Conservation (phyloP, 2,888 invertebrate genomes). For the Nipponacmea schrenckii region DNA sequence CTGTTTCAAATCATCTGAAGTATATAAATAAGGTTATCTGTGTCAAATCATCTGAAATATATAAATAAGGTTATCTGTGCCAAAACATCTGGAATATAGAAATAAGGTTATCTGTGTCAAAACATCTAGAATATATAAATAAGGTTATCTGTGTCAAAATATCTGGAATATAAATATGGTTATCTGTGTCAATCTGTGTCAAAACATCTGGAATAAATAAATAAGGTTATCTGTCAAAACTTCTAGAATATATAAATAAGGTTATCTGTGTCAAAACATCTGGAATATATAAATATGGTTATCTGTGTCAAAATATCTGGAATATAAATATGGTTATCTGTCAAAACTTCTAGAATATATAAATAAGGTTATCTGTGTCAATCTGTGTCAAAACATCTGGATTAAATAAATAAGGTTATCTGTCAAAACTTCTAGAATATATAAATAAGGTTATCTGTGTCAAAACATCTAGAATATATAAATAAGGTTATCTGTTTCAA, state of each 20-base stretch:
- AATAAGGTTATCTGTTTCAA: conserved; percentile 22
- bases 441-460: conserved; percentile 8
- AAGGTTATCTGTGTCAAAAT: conserved; percentile 31
- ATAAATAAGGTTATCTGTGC: conserved; percentile 7
- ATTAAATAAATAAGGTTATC: conserved; percentile 19
- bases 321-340: conserved; percentile 17
- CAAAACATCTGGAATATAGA: conserved; percentile 48
- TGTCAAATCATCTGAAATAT: conserved; percentile 45
- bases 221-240: background rate
- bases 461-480: conserved; percentile 48
- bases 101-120: conserved; percentile 23
- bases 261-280: conserved; percentile 39
- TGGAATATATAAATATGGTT: conserved; percentile 29
- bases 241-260: conserved; percentile 20
- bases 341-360: too few species aligned
- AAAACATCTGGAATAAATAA: conserved; percentile 48
- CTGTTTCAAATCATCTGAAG: conserved; percentile 44
- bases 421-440: too few species aligned
- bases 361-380: conserved; percentile 2
- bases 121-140: conserved; percentile 44
- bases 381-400: conserved; percentile 55
- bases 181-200: conserved; percentile 8
- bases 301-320: conserved; percentile 43
- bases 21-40: conserved; percentile 14
- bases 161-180: conserved; percentile 36